These are phyloP conservation scores for Standfussiana lucernea DNA, from an alignment of 2,888 invertebrate genomes.

Conservation along the genomic window DNA sequence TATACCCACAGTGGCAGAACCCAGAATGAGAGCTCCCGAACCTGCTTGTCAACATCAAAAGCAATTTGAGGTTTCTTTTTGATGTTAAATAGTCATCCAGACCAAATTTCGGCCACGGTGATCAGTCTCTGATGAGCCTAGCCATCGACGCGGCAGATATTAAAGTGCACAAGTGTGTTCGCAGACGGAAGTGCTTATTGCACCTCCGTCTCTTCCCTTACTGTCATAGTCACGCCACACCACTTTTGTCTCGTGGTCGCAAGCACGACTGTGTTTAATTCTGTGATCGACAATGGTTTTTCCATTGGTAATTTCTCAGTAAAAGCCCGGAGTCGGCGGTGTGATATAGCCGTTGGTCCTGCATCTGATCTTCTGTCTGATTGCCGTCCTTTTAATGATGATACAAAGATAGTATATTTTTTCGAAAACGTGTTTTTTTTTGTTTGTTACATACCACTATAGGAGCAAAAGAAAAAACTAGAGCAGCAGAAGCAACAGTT, in stretches of 20 bases:
- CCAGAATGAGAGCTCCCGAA: constrained; percentile 68
- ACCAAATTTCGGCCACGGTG: background rate
- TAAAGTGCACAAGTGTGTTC: background rate
- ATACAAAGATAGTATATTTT: background rate
- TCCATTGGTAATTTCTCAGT: background rate
- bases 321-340: background rate
- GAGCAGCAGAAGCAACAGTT: constrained; percentile 74
- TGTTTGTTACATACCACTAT: constrained; percentile 49
- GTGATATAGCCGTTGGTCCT: background rate
- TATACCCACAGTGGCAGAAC: constrained; percentile 62
- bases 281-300: background rate
- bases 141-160: background rate
- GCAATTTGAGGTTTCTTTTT: constrained; percentile 68
- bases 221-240: background rate
- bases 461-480: constrained; percentile 80
- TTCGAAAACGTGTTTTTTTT: constrained; percentile 4
- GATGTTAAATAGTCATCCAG: background rate
- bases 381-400: background rate
- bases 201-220: background rate
- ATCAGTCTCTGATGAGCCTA: background rate
- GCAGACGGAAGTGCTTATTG: background rate
- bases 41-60: constrained; percentile 70
- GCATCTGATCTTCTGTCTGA: background rate
- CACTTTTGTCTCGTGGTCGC: background rate
- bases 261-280: background rate